Conservation (phyloP, 2,888 invertebrate species). For the Orthosia incerta region DNA sequence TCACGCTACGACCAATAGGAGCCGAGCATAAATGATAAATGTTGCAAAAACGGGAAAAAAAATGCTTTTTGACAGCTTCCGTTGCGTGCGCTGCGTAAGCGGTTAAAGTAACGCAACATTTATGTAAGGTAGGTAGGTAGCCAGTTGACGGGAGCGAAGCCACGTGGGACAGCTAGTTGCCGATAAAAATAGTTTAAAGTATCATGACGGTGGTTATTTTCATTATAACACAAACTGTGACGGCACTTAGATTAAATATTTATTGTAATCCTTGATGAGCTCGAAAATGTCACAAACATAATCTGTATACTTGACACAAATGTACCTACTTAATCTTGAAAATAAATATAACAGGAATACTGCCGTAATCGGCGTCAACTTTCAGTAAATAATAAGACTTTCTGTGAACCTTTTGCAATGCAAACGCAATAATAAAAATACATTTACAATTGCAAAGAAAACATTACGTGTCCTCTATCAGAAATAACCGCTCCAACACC, state of each 20-base stretch:
- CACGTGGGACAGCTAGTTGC: too few species aligned
- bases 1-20: too few species aligned
- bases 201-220: slow-evolving; percentile 14
- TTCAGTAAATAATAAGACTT: neutral
- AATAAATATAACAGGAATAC: neutral
- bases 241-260: slow-evolving; percentile 5
- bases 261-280: neutral
- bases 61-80: too few species aligned
- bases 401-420: too few species aligned
- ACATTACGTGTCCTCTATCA: neutral
- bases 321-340: neutral
- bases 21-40: too few species aligned
- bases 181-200: slow-evolving; percentile 23
- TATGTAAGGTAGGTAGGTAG: too few species aligned
- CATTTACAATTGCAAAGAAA: neutral
- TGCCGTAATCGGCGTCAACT: neutral
- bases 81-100: too few species aligned
- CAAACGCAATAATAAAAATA: neutral
- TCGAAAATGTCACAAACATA: neutral
- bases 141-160: too few species aligned
- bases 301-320: neutral
- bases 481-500: neutral
- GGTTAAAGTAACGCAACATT: too few species aligned
- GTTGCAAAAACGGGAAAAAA: too few species aligned
- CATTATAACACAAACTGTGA: neutral